Evolutionary conservation across 2,888 invertebrate species (phyloP).

Genomic region (Mamestra brassicae): DNA sequence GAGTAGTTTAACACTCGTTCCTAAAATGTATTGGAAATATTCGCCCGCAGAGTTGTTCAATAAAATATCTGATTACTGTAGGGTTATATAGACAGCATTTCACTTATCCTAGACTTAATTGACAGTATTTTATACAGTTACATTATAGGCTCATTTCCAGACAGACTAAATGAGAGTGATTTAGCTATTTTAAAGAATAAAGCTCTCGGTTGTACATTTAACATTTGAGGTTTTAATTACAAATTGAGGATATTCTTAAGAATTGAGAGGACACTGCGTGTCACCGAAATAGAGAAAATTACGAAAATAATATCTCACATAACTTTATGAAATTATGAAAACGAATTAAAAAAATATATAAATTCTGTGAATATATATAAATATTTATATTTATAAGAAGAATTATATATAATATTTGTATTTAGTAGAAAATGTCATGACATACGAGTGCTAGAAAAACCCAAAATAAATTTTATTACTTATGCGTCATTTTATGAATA

Average conservation of each 20-base stretch:
- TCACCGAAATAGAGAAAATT: neutral
- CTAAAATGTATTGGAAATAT: constrained; percentile 48
- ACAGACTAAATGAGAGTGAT: constrained; percentile 33
- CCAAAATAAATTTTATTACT: neutral
- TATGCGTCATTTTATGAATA: neutral
- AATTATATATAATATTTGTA: neutral
- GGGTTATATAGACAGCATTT: constrained; percentile 57
- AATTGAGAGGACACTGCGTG: constrained; percentile 7
- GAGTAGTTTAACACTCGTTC: constrained; percentile 48
- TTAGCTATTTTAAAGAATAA: constrained; percentile 49
- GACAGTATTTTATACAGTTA: constrained; percentile 71
- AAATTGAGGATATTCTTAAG: constrained; percentile 13
- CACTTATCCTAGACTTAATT: constrained; percentile 80
- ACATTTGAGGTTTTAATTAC: constrained; percentile 31
- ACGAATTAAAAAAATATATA: neutral
- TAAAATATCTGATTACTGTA: constrained; percentile 40
- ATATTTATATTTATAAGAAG: neutral
- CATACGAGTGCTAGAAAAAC: neutral
- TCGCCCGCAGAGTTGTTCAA: constrained; percentile 46
- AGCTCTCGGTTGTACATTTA: constrained; percentile 54
- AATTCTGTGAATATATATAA: neutral
- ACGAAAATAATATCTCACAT: neutral
- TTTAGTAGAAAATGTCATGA: constrained; percentile 2
- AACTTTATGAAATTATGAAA: neutral
- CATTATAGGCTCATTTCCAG: constrained; percentile 35